Base-by-base conservation (phyloP, 1,140 invertebrate species). In the Zaprionus vittiger region DNA sequence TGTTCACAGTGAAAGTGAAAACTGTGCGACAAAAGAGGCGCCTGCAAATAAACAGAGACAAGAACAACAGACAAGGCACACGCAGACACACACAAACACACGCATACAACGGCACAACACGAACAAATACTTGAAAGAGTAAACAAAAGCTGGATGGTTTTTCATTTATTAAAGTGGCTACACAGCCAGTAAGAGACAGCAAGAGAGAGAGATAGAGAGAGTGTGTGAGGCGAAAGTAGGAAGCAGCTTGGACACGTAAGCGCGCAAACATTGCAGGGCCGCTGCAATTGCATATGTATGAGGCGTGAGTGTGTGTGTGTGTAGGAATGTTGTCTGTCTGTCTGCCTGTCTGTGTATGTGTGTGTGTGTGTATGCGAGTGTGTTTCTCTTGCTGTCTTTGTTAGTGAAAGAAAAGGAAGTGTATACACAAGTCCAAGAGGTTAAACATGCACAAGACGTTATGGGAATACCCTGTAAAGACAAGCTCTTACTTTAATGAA, bases 141-240 rank as follows among this genome's bases (percentile, higher is more conserved):
- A 78, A 85, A 84, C 82, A 84, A 71, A 76, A 66, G 62, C 52
- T 72, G 59, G 61, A 70, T 73, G 79, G 64, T 76, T 89, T 87
- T 87, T 87, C 84, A 87, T 87, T 89, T 89, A 81, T 79, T 84
- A 76, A 87, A 87, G 85, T 89, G 83, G 64, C 56, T 75, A 31
- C 63, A 37, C 41, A 26, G 26, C n/a, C 34, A 4, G 17, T 9
- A 15, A 65, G 38, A 38, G 22, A 7, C 15, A 17, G 22, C 20
- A 11, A 44, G 9, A 17, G n/a, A 1, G n/a, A 24, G 49, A 34
- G 47, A 28, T 11, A n/a, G 44, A 44, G 59, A 6, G 20, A 28
- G 59, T 17, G 17, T 5, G 3, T 9, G 63, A 20, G 15, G 34
- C 4, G 34, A 66, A 56, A 28, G 38, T 57, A 57, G 26, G 44